A percentile compares a stretch with the other conserved stretches of the same genome.
Conservation (phyloP, 2,113 vertebrate genomes). For the Mellivora capensis region DNA sequence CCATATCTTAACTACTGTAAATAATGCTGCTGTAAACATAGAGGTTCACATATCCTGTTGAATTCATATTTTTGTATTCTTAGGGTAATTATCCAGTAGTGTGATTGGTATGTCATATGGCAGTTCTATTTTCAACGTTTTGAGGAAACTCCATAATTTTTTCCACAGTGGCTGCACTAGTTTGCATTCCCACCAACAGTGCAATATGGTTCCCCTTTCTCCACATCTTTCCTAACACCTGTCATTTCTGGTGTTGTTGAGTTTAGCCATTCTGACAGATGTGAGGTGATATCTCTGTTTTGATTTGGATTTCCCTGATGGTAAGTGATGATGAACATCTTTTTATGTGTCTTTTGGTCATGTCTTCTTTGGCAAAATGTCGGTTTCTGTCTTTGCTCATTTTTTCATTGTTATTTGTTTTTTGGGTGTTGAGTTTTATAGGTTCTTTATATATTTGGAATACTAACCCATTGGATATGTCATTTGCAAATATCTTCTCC, state of each 20-base stretch:
- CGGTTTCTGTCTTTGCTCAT: no score
- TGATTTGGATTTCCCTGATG: not conserved
- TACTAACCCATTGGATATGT: no score
- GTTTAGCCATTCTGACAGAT: not conserved
- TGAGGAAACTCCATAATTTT: not conserved
- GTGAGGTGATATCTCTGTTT: not conserved
- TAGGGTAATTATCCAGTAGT: not conserved
- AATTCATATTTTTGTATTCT: not conserved
- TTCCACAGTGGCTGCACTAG: not conserved
- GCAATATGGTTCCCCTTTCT: not conserved
- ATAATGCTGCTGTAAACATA: not conserved
- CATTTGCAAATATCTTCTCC: no score
- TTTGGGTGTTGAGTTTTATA: no score
- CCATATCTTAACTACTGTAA: not conserved
- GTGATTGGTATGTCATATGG: not conserved
- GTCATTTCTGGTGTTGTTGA: not conserved
- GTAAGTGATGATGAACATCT: no score
- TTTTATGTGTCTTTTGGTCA: no score
- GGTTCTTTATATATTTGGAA: no score
- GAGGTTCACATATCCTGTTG: not conserved
- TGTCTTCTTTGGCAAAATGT: no score
- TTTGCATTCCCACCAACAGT: not conserved
- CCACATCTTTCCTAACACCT: not conserved
- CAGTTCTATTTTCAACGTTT: not conserved
- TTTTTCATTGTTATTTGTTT: no score